Base-by-base conservation (phyloP, 2,888 invertebrate genomes). In the Abrostola triplasia region DNA sequence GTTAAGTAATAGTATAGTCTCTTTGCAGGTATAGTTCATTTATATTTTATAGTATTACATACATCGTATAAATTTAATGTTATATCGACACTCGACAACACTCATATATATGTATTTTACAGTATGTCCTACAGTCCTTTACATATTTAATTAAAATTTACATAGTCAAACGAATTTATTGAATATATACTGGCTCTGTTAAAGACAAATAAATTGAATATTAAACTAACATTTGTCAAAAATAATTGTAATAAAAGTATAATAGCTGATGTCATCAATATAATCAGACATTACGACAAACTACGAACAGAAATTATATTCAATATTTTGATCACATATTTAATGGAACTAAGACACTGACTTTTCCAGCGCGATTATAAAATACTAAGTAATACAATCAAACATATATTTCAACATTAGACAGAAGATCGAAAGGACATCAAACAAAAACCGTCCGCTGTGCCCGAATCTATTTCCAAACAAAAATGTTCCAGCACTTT, bases 1-100 rank as follows among this genome's bases (percentile, higher is more conserved):
- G 58, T 59, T 47, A 41, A 48, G 40, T 2, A 49, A 62, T 48
- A 48, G 8, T 52, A 68, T 47, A 49, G 44, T 56, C 64, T 64
- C 75, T 9, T 54, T 47, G 58, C 50, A 57, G 59, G 49, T 61
- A 38, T 51, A 48, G 13, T 57, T 51, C 38, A 40, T 44, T 54
- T 52, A 56, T 57, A 48, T 58, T 58, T 52, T 60, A 67, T 57
- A 62, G 48, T 57, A 70, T 56, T 51, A 58, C 7, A 59, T 59
- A 52, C 6, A 56, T 61, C 52, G 64, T 70, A 71, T 67, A 61
- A 57, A 51, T 66, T 66, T 62, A 24, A 72, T 58, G 53, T 44
- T 63, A 75, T 59, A 54, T 52, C 50, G 53, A 76, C 57, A 68
- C 64, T 57, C 47, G 54, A 62, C 64, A 36, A 72, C 62, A 74